Evolutionary conservation across 2,888 invertebrate species (phyloP).

Genomic region (Trichopria drosophilae): DNA sequence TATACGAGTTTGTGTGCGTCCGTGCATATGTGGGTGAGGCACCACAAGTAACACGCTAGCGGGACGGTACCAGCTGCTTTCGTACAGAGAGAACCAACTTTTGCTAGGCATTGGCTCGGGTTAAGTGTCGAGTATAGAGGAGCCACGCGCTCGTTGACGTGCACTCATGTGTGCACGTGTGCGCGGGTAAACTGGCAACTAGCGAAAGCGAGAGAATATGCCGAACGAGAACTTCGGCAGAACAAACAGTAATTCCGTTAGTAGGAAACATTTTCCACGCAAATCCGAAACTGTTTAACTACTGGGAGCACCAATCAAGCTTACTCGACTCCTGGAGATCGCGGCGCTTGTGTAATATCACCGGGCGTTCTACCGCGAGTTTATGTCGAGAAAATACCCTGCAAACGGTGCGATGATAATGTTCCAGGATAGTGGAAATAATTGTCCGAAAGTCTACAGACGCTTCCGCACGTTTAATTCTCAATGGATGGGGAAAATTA

Average conservation of each 20-base stretch:
- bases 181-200: constrained; percentile 22
- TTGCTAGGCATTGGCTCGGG: constrained; percentile 3
- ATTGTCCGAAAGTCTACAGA: too few relatives aligned
- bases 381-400: too few relatives aligned
- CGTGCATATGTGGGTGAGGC: constrained; percentile 18
- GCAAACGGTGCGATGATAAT: too few relatives aligned
- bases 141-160: constrained; percentile 8
- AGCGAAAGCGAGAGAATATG: constrained; percentile 3
- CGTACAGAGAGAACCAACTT: constrained; percentile 38
- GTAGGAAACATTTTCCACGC: constrained; percentile 39
- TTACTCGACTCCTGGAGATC: too few relatives aligned
- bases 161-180: constrained; percentile 9
- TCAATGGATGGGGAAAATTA: too few relatives aligned
- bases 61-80: constrained; percentile 56
- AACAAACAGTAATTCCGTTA: constrained; percentile 38
- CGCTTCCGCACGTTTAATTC: too few relatives aligned
- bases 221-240: constrained; percentile 20
- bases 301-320: too few relatives aligned
- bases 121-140: background rate
- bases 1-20: too few relatives aligned
- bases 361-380: too few relatives aligned
- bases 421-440: too few relatives aligned
- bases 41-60: constrained; percentile 54
- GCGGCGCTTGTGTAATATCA: too few relatives aligned
- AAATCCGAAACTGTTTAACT: constrained; percentile 37